phyloP scores from a whole-genome alignment of 2,888 invertebrate species.

The Lissocephala sabroskyi region DNA sequence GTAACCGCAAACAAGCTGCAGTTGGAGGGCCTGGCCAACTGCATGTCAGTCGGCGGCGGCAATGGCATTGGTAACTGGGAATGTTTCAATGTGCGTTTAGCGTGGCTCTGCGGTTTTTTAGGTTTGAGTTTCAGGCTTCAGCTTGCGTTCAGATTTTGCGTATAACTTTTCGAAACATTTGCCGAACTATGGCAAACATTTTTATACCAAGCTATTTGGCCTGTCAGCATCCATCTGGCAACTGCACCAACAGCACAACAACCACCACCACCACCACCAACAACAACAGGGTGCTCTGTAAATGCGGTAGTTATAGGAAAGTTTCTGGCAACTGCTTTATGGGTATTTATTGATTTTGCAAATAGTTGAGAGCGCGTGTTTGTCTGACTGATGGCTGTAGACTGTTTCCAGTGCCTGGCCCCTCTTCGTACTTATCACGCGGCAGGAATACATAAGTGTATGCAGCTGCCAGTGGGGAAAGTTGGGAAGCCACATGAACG shows the following conservation, averaged over 20 bases:
- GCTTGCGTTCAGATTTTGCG: constrained; percentile 43
- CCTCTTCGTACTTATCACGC: too few species aligned
- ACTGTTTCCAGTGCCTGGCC: constrained; percentile 2
- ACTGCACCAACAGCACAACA: neutral
- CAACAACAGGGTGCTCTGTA: neutral
- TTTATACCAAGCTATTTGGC: constrained; percentile 52
- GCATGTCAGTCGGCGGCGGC: constrained; percentile 10
- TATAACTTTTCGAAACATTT: constrained; percentile 59
- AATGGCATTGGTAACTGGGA: neutral
- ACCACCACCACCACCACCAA: too few species aligned
- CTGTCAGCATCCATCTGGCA: constrained; percentile 48
- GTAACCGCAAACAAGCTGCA: constrained; percentile 58
- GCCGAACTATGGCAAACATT: constrained; percentile 57
- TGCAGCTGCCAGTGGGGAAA: too few species aligned
- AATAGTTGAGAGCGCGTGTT: constrained; percentile 40
- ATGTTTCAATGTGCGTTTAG: constrained; percentile 43
- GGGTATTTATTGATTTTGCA: constrained; percentile 60
- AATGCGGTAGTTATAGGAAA: neutral
- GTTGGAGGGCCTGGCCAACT: constrained; percentile 31
- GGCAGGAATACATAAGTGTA: too few species aligned
- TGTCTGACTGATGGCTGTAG: constrained; percentile 47
- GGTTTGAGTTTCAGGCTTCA: constrained; percentile 17
- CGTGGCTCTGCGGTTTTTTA: constrained; percentile 30
- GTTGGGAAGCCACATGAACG: neutral
- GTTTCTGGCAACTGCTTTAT: constrained; percentile 43